phyloP scores from a whole-genome alignment of 2,888 invertebrate species.

The Oscheius sp. region DNA sequence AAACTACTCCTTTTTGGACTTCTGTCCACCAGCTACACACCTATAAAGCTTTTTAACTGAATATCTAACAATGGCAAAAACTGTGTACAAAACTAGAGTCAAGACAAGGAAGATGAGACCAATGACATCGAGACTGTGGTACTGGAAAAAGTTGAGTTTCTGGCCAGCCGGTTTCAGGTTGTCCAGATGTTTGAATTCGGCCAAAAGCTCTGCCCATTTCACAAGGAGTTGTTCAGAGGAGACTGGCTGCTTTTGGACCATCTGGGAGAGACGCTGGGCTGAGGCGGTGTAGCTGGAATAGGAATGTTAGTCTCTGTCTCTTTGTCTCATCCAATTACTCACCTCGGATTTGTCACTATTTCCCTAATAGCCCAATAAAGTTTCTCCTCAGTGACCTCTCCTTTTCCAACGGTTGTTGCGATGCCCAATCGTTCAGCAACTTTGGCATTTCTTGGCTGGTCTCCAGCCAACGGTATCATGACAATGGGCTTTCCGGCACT shows the following conservation, averaged over 20 bases:
- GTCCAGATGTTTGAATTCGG: constrained; percentile 57
- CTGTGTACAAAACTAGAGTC: constrained; percentile 39
- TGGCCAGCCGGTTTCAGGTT: constrained; percentile 55
- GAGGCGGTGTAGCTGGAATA: background rate
- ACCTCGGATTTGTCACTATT: constrained; percentile 21
- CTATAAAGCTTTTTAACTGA: background rate
- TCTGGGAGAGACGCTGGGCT: constrained; percentile 33
- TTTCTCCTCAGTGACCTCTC: constrained; percentile 29
- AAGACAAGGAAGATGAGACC: constrained; percentile 41
- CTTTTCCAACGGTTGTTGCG: constrained; percentile 26
- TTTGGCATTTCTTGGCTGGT: constrained; percentile 42
- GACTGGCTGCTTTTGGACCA: constrained; percentile 60
- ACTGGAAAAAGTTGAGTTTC: constrained; percentile 57
- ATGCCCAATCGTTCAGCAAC: constrained; percentile 36
- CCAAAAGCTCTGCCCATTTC: constrained; percentile 61
- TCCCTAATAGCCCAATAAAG: constrained; percentile 8
- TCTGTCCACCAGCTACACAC: background rate
- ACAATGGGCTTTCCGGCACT: constrained; percentile 38
- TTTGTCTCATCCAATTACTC: background rate
- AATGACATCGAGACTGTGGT: constrained; percentile 60
- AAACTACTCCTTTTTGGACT: background rate
- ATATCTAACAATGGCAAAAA: constrained; percentile 18
- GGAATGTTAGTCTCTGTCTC: too few relatives aligned
- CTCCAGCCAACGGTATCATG: constrained; percentile 40
- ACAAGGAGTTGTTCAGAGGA: constrained; percentile 56